Conservation (phyloP, 2,113 vertebrate species). For the Coracopsis vasa region DNA sequence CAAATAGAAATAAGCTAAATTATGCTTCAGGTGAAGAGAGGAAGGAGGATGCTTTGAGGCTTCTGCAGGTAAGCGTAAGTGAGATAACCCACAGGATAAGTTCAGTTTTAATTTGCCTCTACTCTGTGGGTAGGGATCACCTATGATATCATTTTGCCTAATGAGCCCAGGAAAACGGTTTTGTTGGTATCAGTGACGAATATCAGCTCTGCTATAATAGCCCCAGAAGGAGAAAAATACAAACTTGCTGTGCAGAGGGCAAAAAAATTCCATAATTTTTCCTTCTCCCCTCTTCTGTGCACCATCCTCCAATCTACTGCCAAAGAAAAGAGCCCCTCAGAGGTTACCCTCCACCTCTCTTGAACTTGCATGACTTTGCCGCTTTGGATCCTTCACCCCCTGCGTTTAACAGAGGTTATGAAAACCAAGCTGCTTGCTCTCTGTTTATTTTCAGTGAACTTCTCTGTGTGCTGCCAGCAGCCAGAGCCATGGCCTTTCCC, state of each 20-base stretch:
- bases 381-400: slow-evolving; percentile 41
- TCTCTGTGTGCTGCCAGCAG: slow-evolving; percentile 32
- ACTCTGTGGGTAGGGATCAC: background rate
- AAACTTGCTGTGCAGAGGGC: background rate
- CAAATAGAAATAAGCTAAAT: background rate
- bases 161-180: background rate
- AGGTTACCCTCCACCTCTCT: slow-evolving; percentile 17
- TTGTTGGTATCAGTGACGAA: background rate
- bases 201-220: background rate
- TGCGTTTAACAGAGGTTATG: slow-evolving; percentile 52
- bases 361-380: slow-evolving; percentile 10
- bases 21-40: background rate
- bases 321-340: slow-evolving; percentile 62
- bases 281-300: background rate
- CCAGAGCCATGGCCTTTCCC: slow-evolving; percentile 12
- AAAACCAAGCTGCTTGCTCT: slow-evolving; percentile 45
- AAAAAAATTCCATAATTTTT: slow-evolving; percentile 3
- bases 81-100: background rate
- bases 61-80: background rate
- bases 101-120: background rate
- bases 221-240: background rate
- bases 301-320: slow-evolving; percentile 11
- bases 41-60: background rate
- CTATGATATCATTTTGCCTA: background rate
- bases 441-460: slow-evolving; percentile 66